Conservation (phyloP, 35 echinoderm and acorn worm genomes). For the Stichopus chloronotus region DNA sequence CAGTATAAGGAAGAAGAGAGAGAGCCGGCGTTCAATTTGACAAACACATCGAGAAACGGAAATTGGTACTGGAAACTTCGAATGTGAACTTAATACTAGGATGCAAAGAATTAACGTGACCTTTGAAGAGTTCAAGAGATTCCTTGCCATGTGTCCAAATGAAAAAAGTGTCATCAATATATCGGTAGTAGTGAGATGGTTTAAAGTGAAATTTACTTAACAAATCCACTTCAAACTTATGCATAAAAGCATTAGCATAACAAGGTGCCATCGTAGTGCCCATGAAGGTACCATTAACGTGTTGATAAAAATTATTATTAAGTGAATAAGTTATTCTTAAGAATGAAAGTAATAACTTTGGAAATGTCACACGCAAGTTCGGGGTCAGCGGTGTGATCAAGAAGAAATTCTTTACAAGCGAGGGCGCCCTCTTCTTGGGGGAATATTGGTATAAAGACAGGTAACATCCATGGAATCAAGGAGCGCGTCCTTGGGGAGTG, state of each 20-base stretch:
- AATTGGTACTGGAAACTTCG: conserved; percentile 12
- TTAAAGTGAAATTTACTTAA: too few relatives aligned
- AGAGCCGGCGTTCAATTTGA: background rate
- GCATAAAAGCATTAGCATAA: conserved; percentile 59
- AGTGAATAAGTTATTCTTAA: too few relatives aligned
- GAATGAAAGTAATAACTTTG: too few relatives aligned
- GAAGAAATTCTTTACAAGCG: conserved; percentile 24
- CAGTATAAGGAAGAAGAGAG: conserved; percentile 11
- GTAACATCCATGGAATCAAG: conserved; percentile 51
- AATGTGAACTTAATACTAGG: too few relatives aligned
- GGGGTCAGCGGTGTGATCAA: too few relatives aligned
- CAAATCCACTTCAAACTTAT: conserved; percentile 30
- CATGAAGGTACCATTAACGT: conserved; percentile 62
- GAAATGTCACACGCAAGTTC: too few relatives aligned
- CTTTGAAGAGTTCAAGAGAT: too few relatives aligned
- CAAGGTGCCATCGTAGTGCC: conserved; percentile 47
- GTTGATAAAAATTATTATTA: too few relatives aligned
- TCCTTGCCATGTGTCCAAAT: conserved; percentile 23
- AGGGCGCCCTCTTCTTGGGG: conserved; percentile 23
- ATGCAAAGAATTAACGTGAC: conserved; percentile 43
- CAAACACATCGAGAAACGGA: too few relatives aligned
- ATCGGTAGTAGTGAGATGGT: too few relatives aligned
- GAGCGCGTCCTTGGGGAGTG: background rate
- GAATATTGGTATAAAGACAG: conserved; percentile 48
- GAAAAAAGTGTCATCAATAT: too few relatives aligned